Evolutionary conservation across 2,113 vertebrate genomes (phyloP), one percentile per base, ranked within the genome.

Genomic region (Sceloporus undulatus): DNA sequence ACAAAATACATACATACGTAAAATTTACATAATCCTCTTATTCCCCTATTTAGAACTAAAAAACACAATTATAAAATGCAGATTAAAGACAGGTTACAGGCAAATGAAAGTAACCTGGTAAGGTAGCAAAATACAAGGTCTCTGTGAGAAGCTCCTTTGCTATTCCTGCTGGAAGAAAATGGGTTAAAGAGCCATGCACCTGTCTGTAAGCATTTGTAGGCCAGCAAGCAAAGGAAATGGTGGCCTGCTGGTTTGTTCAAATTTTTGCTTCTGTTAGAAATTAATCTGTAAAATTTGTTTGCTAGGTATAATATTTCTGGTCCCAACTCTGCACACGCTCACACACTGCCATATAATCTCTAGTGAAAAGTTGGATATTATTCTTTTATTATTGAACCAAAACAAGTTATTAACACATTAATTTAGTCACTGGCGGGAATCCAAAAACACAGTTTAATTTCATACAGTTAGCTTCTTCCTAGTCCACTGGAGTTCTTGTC

Each of bases 341-440:
- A 90, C 79, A 87, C 85, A 86, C 84, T 77, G 92, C 81, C 77
- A n/a, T 21, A 7, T 83, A n/a, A 83, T 52, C 70, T 66, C 59
- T 29, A 9, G 85, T n/a, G 48, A 85, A 0, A 25, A 16, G n/a
- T 54, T 13, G 42, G 62, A 25, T 14, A 1, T 0, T 80, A 21
- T 23, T 40, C 13, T 93, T 92, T 95, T 91, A 88, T 92, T 92
- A 94, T 93, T 88, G 19, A 94, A 93, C 87, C 42, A 85, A 94
- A 94, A 88, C 89, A 93, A 94, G 90, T 91, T 92, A 93, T 93
- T 93, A 91, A 93, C 93, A 94, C 94, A 59, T 52, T 95, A 95
- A 87, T 95, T 96, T 95, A 94, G 94, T 95, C 91, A 18, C 34
- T 87, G 66, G 34, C 68, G 23, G 25, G 52, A 0, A 1, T 73